Evolutionary conservation across 1,140 invertebrate genomes (phyloP).

Genomic region (Aphis gossypii): DNA sequence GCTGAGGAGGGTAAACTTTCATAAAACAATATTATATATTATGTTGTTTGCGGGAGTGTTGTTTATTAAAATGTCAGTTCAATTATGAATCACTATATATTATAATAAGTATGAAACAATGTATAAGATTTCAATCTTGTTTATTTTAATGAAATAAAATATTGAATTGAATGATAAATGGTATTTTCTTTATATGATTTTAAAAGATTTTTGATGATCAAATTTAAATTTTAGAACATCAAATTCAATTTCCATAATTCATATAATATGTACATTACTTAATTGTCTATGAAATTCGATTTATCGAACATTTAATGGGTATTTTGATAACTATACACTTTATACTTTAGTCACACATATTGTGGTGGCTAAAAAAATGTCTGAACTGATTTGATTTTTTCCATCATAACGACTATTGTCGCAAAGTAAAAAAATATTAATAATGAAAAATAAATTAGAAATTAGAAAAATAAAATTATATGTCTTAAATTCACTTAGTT

Average conservation of each 20-base stretch:
- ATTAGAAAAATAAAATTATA: not conserved
- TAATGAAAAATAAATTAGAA: not conserved
- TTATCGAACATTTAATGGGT: not conserved
- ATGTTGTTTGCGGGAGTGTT: not conserved
- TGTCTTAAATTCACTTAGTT: not conserved
- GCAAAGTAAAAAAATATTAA: not conserved
- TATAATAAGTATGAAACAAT: not conserved
- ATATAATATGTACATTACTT: not conserved
- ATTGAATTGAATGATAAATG: not conserved
- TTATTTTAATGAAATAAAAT: constrained; percentile 9
- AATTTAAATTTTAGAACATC: not conserved
- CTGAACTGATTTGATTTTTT: not conserved
- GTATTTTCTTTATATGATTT: not conserved
- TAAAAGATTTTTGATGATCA: not conserved
- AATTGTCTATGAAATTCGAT: not conserved
- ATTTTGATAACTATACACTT: not conserved
- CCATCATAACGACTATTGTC: not conserved
- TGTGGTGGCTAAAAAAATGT: not conserved
- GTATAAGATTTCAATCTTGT: not conserved
- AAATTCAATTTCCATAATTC: not conserved
- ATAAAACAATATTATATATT: not conserved
- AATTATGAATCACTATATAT: not conserved
- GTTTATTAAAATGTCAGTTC: constrained; percentile 37
- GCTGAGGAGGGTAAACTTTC: not conserved
- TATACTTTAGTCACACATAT: not conserved